A percentile compares a stretch with the other conserved stretches of the same genome.
Evolutionary conservation across 2,797 vertebrate genomes (phyloP).

Genomic region (Myioborus miniatus): DNA sequence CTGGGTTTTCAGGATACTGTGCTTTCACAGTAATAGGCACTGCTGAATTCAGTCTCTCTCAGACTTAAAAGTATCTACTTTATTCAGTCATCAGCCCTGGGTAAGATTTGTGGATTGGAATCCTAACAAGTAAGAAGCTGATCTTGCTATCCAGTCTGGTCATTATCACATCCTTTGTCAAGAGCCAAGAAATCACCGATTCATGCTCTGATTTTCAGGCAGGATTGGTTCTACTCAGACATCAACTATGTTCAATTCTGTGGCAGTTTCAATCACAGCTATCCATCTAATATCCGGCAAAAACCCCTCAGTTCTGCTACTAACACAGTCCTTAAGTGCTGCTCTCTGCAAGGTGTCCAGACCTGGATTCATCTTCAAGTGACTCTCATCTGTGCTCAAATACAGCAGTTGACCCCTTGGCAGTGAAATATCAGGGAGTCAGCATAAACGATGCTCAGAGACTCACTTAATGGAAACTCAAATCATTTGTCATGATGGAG

Average conservation of each 20-base stretch:
- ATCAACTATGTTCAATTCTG: constrained; percentile 66
- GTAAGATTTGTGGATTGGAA: constrained; percentile 63
- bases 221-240: constrained; percentile 73
- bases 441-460: constrained; percentile 41
- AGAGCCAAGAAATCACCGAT: constrained; percentile 68
- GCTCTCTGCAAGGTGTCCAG: constrained; percentile 57
- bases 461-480: constrained; percentile 64
- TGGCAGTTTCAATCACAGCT: constrained; percentile 59
- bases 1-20: constrained; percentile 43
- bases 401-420: constrained; percentile 58
- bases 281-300: constrained; percentile 2
- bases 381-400: constrained; percentile 59
- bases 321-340: constrained; percentile 50
- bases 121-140: constrained; percentile 64
- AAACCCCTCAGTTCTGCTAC: background rate
- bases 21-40: background rate
- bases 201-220: constrained; percentile 74
- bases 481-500: constrained; percentile 43
- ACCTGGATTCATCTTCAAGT: constrained; percentile 42
- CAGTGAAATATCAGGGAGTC: constrained; percentile 45
- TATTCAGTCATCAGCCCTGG: constrained; percentile 61
- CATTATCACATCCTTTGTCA: constrained; percentile 74
- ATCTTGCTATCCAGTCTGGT: constrained; percentile 55
- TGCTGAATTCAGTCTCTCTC: constrained; percentile 32
- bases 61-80: constrained; percentile 40